phyloP scores from a whole-genome alignment of 2,113 vertebrate species.

The Oryzias woworae region DNA sequence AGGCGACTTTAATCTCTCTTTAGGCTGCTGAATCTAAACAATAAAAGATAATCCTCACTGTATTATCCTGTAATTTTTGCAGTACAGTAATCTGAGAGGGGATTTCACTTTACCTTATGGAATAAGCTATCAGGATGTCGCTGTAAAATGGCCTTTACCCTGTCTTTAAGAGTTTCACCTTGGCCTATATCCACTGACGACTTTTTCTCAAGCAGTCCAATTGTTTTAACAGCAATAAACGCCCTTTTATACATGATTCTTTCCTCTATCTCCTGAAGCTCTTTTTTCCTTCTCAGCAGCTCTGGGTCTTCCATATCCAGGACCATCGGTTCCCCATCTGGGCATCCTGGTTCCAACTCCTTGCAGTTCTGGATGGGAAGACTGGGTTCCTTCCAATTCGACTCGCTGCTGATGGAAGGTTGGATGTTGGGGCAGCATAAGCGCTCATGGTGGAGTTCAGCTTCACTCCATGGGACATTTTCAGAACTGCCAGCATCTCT shows the following conservation, averaged over 20 bases:
- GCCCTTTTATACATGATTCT: constrained; percentile 43
- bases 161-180: constrained; percentile 35
- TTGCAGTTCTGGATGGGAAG: not conserved
- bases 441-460: not conserved
- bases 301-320: constrained; percentile 18
- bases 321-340: constrained; percentile 7
- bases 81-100: not conserved
- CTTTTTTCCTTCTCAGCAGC: constrained; percentile 43
- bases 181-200: accelerated
- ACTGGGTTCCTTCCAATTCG: not conserved
- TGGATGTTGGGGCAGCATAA: not conserved
- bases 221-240: constrained; percentile 29
- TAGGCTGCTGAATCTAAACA: not conserved
- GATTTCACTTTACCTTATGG: constrained; percentile 38
- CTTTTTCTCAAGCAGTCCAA: not conserved
- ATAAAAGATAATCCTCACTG: not conserved
- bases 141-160: constrained; percentile 52
- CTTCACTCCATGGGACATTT: no score
- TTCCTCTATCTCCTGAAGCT: constrained; percentile 49
- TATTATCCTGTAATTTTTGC: not conserved
- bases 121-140: constrained; percentile 8
- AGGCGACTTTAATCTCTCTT: not conserved
- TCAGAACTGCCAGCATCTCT: no score
- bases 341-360: not conserved
- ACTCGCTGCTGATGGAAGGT: not conserved